phyloP scores from a whole-genome alignment of 1,140 invertebrate genomes.

The Saxidomus purpurata region DNA sequence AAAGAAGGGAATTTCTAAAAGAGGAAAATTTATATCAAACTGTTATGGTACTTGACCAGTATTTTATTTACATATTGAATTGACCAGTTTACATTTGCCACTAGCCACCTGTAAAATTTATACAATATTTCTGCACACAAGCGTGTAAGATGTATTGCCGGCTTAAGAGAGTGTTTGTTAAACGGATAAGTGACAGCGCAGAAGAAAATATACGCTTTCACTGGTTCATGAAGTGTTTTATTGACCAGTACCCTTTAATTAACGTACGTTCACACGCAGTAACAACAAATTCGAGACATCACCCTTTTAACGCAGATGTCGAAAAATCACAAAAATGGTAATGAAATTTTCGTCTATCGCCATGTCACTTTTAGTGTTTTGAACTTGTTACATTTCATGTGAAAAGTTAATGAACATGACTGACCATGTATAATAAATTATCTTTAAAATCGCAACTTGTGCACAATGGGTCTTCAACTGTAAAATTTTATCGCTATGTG shows the following conservation, averaged over 20 bases:
- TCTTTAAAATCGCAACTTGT: background rate
- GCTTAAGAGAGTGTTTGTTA: background rate
- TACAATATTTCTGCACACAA: slow-evolving; percentile 1
- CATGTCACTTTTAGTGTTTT: slow-evolving; percentile 1
- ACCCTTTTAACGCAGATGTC: background rate
- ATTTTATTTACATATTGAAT: background rate
- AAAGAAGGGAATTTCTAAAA: no score
- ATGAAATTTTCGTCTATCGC: background rate
- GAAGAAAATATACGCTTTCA: background rate
- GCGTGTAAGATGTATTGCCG: background rate
- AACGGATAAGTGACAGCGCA: background rate
- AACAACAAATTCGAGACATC: background rate
- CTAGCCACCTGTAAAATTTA: slow-evolving; percentile 31
- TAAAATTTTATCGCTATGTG: slow-evolving; percentile 3
- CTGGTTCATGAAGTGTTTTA: slow-evolving; percentile 9
- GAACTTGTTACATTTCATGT: background rate
- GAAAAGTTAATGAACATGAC: slow-evolving; percentile 4
- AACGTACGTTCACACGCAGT: background rate
- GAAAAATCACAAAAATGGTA: slow-evolving; percentile 14
- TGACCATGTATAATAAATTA: slow-evolving; percentile 25
- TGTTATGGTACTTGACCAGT: background rate
- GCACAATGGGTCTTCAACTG: background rate
- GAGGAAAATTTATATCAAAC: background rate
- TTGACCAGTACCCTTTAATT: background rate
- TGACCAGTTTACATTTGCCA: background rate